Evolutionary conservation across 2,113 vertebrate species (phyloP).

Genomic region (Motacilla tschutschensis): DNA sequence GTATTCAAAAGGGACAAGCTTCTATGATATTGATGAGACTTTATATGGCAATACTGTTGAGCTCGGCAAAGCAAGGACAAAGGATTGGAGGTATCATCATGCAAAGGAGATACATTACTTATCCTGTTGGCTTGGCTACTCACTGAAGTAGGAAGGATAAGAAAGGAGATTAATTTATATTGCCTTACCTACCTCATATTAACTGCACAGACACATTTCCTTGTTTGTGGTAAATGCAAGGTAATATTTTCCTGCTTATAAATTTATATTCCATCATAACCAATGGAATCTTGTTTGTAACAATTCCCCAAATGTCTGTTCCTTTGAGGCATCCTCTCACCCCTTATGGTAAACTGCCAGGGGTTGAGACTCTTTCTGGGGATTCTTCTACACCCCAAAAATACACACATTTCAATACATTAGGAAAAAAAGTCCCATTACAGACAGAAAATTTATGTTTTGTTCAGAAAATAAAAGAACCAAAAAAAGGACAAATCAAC

Average conservation of each 20-base stretch:
- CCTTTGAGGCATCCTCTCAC: not conserved
- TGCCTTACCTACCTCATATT: not conserved
- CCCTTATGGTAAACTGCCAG: not conserved
- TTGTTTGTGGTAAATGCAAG: not conserved
- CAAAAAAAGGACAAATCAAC: slow-evolving; percentile 5
- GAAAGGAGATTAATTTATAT: not conserved
- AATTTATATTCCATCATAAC: not conserved
- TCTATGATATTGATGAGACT: not conserved
- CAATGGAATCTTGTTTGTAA: not conserved
- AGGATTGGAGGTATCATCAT: not conserved
- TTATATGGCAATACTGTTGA: not conserved
- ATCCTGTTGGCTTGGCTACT: not conserved
- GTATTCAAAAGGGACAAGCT: not conserved
- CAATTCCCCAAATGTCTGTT: not conserved
- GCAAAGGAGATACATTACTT: not conserved
- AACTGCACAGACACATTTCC: not conserved
- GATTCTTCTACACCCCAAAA: not conserved
- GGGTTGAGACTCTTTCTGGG: not conserved
- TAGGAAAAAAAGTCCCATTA: not conserved
- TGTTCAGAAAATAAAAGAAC: slow-evolving; percentile 2
- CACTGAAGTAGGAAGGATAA: not conserved
- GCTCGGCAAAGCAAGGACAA: not conserved
- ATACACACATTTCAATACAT: not conserved
- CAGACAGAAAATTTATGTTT: slow-evolving; percentile 16
- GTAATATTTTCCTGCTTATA: not conserved